Percentiles rank a stretch among this genome's conserved stretches.
phyloP scores from a whole-genome alignment of 2,888 invertebrate genomes.

The Drosophila anomalata region DNA sequence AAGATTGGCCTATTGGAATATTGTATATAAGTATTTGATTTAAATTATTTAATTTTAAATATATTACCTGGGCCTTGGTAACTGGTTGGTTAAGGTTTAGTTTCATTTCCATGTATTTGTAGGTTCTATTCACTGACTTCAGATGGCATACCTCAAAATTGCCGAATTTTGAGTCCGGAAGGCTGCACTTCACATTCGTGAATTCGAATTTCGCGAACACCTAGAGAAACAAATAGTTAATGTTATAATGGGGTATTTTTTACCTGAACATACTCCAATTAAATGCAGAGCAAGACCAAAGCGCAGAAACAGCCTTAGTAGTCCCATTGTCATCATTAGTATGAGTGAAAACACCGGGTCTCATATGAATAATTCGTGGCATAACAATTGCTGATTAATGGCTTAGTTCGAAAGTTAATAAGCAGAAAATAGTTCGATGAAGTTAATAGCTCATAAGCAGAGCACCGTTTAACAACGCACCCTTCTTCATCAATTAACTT shows the following conservation, averaged over 20 bases:
- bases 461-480: no score
- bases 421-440: background rate
- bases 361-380: no score
- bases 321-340: background rate
- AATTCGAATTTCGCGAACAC: background rate
- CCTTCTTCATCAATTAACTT: no score
- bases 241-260: background rate
- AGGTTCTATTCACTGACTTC: slow-evolving; percentile 12
- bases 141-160: slow-evolving; percentile 11
- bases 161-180: background rate
- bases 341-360: background rate
- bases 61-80: slow-evolving; percentile 1
- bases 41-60: no score
- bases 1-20: background rate
- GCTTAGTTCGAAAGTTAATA: background rate
- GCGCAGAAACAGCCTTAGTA: background rate
- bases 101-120: slow-evolving; percentile 5
- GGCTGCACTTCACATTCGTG: slow-evolving; percentile 6
- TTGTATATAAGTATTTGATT: no score
- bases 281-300: background rate
- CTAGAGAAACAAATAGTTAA: background rate
- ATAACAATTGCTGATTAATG: no score
- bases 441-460: no score
- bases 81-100: background rate
- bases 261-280: background rate